Evolutionary conservation across 2,797 vertebrate species (phyloP).

Genomic region (Natrix natrix): DNA sequence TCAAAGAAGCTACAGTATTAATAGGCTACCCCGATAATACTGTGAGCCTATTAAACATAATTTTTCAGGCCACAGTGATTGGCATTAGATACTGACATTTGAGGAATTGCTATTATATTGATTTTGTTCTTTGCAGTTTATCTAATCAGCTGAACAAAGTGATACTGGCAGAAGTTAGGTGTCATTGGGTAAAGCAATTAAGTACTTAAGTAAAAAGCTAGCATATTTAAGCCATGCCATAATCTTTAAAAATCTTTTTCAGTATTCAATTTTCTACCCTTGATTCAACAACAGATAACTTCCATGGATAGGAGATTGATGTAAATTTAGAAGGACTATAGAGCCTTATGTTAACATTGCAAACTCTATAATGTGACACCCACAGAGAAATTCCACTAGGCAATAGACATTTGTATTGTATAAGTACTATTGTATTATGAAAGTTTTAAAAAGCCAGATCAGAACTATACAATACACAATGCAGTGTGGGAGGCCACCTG

Average conservation of each 20-base stretch:
- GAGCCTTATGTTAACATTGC: neutral
- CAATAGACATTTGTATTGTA: slow-evolving; percentile 33
- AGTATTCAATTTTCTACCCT: slow-evolving; percentile 49
- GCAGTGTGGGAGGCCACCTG: slow-evolving; percentile 74
- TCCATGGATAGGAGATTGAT: slow-evolving; percentile 36
- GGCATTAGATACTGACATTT: slow-evolving; percentile 56
- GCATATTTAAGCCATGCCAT: slow-evolving; percentile 38
- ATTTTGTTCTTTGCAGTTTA: slow-evolving; percentile 55
- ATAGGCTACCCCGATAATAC: slow-evolving; percentile 36
- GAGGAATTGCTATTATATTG: slow-evolving; percentile 48
- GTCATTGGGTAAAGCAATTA: slow-evolving; percentile 45
- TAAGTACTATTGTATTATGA: slow-evolving; percentile 23
- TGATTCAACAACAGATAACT: slow-evolving; percentile 41
- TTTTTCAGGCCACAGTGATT: slow-evolving; percentile 60
- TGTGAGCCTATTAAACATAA: slow-evolving; percentile 54
- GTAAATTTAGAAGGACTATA: slow-evolving; percentile 24
- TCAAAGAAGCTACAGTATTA: slow-evolving; percentile 50
- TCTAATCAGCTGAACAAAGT: slow-evolving; percentile 52
- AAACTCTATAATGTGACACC: slow-evolving; percentile 13
- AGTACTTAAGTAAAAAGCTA: slow-evolving; percentile 39
- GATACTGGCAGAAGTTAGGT: slow-evolving; percentile 30
- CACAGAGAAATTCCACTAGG: slow-evolving; percentile 4
- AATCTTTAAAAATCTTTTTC: slow-evolving; percentile 35
- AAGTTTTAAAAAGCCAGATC: slow-evolving; percentile 20
- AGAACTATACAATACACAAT: slow-evolving; percentile 34